These are phyloP conservation scores for Numenius phaeopus DNA, from an alignment of 2,797 vertebrate species.

Conservation along the genomic window DNA sequence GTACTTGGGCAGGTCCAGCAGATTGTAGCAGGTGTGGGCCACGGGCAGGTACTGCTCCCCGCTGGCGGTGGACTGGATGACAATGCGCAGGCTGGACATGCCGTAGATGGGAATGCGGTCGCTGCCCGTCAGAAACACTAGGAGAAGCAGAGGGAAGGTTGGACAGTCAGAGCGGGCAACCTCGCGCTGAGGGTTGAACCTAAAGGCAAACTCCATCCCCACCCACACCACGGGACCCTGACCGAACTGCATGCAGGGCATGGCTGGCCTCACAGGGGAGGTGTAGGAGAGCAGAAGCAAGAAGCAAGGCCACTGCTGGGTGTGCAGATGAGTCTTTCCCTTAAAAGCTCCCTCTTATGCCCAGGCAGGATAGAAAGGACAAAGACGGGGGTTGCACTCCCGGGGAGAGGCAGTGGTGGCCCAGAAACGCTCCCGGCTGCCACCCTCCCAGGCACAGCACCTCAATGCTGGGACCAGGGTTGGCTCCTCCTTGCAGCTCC, in stretches of 20 bases:
- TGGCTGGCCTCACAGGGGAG: not conserved
- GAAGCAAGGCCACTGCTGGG: not conserved
- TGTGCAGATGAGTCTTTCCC: not conserved
- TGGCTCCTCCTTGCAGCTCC: not conserved
- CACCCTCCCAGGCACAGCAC: not conserved
- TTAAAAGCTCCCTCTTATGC: not conserved
- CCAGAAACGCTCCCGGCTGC: not conserved
- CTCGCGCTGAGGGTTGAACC: accelerated
- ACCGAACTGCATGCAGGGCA: not conserved
- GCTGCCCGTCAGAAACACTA: constrained; percentile 96
- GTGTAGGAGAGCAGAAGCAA: not conserved
- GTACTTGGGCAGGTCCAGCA: constrained; percentile 97
- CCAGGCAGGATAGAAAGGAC: not conserved
- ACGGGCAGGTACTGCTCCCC: constrained; percentile 94
- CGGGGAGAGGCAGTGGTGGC: not conserved
- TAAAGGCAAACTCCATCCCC: not conserved
- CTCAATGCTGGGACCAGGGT: not conserved
- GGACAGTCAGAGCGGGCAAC: accelerated
- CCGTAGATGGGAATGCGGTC: constrained; percentile 98
- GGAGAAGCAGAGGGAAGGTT: not conserved
- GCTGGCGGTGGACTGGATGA: constrained; percentile 92
- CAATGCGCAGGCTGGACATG: constrained; percentile 93
- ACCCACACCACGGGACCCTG: accelerated
- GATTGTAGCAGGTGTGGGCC: constrained; percentile 98
- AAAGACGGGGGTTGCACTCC: not conserved